These are phyloP conservation scores for Kryptolebias ocellatus DNA, from an alignment of 2,797 vertebrate species.

Conservation along the genomic window DNA sequence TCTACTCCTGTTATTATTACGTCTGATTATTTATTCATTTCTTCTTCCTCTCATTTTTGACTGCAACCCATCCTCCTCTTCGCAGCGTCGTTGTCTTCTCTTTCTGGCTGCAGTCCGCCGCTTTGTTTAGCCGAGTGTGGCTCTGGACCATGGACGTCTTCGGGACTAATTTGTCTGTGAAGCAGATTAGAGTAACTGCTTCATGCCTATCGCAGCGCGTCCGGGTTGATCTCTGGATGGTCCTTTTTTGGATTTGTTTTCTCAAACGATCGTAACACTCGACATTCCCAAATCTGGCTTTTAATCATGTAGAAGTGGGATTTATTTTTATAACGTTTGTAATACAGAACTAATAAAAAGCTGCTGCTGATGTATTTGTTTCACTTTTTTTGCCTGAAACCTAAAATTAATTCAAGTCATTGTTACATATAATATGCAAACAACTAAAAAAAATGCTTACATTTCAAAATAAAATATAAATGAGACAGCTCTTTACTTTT, in stretches of 20 bases:
- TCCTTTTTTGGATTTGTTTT: slow-evolving; percentile 24
- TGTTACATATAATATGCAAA: no score
- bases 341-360: no score
- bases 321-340: background rate
- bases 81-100: slow-evolving; percentile 53
- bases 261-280: background rate
- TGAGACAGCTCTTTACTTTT: no score
- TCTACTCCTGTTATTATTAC: slow-evolving; percentile 17
- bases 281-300: background rate
- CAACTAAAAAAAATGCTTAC: no score
- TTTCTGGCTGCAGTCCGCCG: slow-evolving; percentile 47
- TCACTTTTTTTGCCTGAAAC: no score
- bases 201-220: background rate
- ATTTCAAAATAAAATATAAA: no score
- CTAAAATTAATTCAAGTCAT: no score
- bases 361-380: no score
- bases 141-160: slow-evolving; percentile 44
- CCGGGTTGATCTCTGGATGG: slow-evolving; percentile 8
- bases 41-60: slow-evolving; percentile 27
- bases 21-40: slow-evolving; percentile 18
- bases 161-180: slow-evolving; percentile 58
- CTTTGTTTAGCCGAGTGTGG: slow-evolving; percentile 62
- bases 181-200: slow-evolving; percentile 55
- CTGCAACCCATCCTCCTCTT: slow-evolving; percentile 37
- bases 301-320: background rate